Evolutionary conservation across 2,888 invertebrate genomes (phyloP).

Genomic region (Gisinianus flammeolus): DNA sequence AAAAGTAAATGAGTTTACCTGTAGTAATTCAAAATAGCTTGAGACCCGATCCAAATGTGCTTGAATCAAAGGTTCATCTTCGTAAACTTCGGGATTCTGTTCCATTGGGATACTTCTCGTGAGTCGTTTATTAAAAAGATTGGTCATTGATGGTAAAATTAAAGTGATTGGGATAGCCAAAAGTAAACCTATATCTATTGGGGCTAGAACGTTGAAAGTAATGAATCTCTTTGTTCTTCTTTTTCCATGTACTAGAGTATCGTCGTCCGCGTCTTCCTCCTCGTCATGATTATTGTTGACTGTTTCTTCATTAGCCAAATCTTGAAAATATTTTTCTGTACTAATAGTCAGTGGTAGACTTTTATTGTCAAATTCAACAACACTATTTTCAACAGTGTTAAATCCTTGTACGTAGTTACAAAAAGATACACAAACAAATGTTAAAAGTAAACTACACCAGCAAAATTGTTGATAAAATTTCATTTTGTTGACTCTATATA

Average conservation of each 20-base stretch:
- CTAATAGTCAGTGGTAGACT: constrained; percentile 23
- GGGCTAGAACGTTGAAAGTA: constrained; percentile 46
- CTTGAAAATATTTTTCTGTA: constrained; percentile 28
- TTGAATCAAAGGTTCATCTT: constrained; percentile 50
- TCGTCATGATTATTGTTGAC: not conserved
- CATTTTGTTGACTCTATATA: too few species aligned
- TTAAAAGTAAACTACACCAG: not conserved
- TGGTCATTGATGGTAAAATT: constrained; percentile 52
- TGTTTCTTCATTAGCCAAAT: constrained; percentile 3
- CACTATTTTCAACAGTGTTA: not conserved
- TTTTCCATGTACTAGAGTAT: not conserved
- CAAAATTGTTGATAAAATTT: not conserved
- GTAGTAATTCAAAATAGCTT: constrained; percentile 53
- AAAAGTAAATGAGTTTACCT: constrained; percentile 40
- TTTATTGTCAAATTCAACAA: constrained; percentile 27
- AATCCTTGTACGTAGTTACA: not conserved
- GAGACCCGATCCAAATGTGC: constrained; percentile 48
- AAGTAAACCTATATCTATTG: constrained; percentile 54
- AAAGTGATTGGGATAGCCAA: constrained; percentile 54
- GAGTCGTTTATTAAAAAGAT: constrained; percentile 52
- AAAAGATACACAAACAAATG: not conserved
- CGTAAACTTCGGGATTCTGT: constrained; percentile 15
- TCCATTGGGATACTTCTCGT: constrained; percentile 41
- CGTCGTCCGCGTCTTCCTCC: not conserved
- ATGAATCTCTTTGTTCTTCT: constrained; percentile 42